These are phyloP conservation scores for Pachypanchax playfairii DNA, from an alignment of 2,113 vertebrate species.

Conservation along the genomic window DNA sequence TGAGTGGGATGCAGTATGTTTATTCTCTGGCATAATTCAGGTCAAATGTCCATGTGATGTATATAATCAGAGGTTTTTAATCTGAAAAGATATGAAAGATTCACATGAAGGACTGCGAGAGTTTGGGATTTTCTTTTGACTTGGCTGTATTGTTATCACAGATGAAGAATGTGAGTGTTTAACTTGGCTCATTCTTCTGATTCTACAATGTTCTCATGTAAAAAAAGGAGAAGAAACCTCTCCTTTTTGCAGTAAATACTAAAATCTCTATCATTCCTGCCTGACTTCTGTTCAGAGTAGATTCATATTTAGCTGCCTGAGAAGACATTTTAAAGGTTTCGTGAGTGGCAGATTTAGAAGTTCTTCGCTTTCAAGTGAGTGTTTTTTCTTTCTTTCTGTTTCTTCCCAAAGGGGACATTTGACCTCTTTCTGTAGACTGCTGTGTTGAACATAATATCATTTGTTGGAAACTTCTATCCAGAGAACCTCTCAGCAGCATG, in stretches of 20 bases:
- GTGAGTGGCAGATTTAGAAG: constrained; percentile 28
- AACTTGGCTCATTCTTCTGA: background rate
- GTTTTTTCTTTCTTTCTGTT: constrained; percentile 3
- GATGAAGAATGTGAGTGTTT: too few relatives aligned
- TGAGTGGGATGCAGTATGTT: constrained; percentile 17
- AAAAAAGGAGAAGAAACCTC: too few relatives aligned
- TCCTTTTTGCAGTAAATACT: too few relatives aligned
- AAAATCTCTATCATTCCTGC: accelerated
- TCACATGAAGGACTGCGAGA: too few relatives aligned
- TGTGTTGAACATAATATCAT: constrained; percentile 44
- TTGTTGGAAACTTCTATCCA: constrained; percentile 39
- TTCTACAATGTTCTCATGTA: background rate
- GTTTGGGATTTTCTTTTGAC: too few relatives aligned
- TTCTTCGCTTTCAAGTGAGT: constrained; percentile 11
- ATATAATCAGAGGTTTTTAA: background rate
- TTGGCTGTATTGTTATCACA: too few relatives aligned
- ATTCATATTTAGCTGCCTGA: constrained; percentile 32
- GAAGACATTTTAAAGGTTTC: constrained; percentile 36
- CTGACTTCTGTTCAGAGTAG: background rate
- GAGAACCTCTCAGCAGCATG: constrained; percentile 21
- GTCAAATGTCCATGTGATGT: background rate
- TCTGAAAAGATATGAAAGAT: background rate
- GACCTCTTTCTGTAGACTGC: constrained; percentile 54
- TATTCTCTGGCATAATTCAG: constrained; percentile 5
- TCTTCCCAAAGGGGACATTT: constrained; percentile 38